phyloP scores from a whole-genome alignment of 2,888 invertebrate species.

The Frankliniella fusca region DNA sequence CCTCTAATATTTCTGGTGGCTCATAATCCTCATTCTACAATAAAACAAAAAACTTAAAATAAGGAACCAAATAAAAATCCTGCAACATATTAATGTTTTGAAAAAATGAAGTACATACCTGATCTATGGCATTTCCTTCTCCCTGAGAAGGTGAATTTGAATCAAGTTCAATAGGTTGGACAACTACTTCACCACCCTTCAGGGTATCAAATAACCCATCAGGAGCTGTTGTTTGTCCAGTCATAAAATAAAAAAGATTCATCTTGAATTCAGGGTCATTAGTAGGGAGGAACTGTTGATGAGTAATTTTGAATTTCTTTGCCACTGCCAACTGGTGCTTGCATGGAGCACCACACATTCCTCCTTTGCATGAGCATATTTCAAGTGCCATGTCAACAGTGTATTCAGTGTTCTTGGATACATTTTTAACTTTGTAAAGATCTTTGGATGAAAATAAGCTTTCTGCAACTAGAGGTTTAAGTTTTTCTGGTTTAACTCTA shows the following conservation, averaged over 20 bases:
- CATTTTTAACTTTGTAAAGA: background rate
- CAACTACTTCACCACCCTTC: too few species aligned
- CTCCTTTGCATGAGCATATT: background rate
- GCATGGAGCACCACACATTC: background rate
- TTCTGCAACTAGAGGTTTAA: background rate
- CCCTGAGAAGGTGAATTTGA: too few species aligned
- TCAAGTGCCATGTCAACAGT: background rate
- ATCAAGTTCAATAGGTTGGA: too few species aligned
- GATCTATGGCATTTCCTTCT: too few species aligned
- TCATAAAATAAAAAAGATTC: background rate
- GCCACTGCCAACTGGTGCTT: background rate
- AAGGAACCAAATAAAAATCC: too few species aligned
- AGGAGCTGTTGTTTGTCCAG: background rate
- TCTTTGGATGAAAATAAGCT: background rate
- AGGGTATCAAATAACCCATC: background rate
- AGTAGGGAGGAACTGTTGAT: background rate
- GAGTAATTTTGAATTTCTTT: background rate
- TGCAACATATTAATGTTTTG: too few species aligned
- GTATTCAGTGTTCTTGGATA: background rate
- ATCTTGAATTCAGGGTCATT: background rate
- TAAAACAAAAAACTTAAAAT: too few species aligned
- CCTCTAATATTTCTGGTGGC: too few species aligned
- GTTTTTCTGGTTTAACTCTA: background rate
- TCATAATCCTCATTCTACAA: too few species aligned
- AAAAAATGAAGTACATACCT: too few species aligned